Percentiles rank a stretch among this genome's conserved stretches.
Evolutionary conservation across 2,797 vertebrate genomes (phyloP).

Genomic region (Sylvia borin): DNA sequence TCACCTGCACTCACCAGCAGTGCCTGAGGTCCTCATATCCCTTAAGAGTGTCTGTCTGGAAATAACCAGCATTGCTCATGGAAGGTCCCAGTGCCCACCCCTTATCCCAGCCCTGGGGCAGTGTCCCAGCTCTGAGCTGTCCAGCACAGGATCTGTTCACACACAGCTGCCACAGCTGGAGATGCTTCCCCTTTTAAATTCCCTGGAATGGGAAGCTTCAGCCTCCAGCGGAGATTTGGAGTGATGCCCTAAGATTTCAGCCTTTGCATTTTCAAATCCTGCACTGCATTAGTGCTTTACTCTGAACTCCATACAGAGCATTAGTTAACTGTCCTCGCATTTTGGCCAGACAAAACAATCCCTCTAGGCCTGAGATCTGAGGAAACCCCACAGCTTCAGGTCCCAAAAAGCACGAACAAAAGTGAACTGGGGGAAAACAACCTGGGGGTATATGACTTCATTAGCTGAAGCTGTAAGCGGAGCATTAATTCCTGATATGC

Average conservation of each 20-base stretch:
- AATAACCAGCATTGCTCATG: not conserved
- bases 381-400: not conserved
- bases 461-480: not conserved
- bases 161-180: not conserved
- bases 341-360: not conserved
- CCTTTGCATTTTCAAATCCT: not conserved
- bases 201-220: not conserved
- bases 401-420: not conserved
- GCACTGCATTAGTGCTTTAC: not conserved
- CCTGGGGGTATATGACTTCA: not conserved
- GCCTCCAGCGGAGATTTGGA: not conserved
- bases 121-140: not conserved
- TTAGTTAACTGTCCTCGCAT: not conserved
- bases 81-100: not conserved
- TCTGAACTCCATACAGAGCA: not conserved
- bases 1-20: not conserved
- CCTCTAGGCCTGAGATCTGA: not conserved
- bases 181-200: not conserved
- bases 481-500: not conserved
- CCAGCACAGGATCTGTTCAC: not conserved
- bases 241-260: not conserved
- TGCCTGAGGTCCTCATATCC: not conserved
- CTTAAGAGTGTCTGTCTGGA: not conserved
- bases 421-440: not conserved
- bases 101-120: not conserved